Evolutionary conservation across 2,888 invertebrate genomes (phyloP).

Genomic region (Drosophila birchii): DNA sequence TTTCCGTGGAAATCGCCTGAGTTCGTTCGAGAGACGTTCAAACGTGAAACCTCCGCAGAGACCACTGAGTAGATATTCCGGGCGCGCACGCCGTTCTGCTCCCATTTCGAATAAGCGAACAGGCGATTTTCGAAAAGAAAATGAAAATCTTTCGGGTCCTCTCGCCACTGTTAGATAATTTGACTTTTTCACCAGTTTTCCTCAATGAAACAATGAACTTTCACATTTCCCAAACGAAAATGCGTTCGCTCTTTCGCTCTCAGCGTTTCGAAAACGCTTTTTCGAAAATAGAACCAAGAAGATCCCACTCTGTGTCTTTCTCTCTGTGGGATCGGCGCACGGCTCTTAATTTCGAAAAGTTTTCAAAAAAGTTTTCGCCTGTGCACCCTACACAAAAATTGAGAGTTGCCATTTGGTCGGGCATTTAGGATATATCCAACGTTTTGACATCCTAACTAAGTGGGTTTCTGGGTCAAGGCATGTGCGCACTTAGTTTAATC

Average conservation of each 20-base stretch:
- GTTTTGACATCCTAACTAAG: slow-evolving; percentile 33
- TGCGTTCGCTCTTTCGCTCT: slow-evolving; percentile 20
- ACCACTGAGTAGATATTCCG: slow-evolving; percentile 81
- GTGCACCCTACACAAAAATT: slow-evolving; percentile 58
- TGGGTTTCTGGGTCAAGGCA: slow-evolving; percentile 74
- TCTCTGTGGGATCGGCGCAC: slow-evolving; percentile 38
- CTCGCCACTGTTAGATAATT: slow-evolving; percentile 73
- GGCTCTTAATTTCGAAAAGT: slow-evolving; percentile 59
- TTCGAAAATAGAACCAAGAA: slow-evolving; percentile 54
- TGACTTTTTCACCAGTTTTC: slow-evolving; percentile 68
- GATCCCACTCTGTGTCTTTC: background rate
- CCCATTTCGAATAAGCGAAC: slow-evolving; percentile 41
- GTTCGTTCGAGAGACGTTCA: slow-evolving; percentile 74
- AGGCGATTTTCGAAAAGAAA: slow-evolving; percentile 39
- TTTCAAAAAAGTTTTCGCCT: slow-evolving; percentile 42
- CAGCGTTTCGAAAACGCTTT: slow-evolving; percentile 60
- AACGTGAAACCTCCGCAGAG: slow-evolving; percentile 85
- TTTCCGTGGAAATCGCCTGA: slow-evolving; percentile 71
- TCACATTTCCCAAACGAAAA: slow-evolving; percentile 67
- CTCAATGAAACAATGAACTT: slow-evolving; percentile 81
- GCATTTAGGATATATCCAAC: slow-evolving; percentile 43
- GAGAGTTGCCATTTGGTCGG: slow-evolving; percentile 25
- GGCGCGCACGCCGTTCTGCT: slow-evolving; percentile 41
- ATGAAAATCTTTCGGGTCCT: slow-evolving; percentile 33
- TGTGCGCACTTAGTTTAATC: slow-evolving; percentile 9